phyloP scores from a whole-genome alignment of 1,140 invertebrate genomes.

The Pachyrhynchus sulphureomaculatus region DNA sequence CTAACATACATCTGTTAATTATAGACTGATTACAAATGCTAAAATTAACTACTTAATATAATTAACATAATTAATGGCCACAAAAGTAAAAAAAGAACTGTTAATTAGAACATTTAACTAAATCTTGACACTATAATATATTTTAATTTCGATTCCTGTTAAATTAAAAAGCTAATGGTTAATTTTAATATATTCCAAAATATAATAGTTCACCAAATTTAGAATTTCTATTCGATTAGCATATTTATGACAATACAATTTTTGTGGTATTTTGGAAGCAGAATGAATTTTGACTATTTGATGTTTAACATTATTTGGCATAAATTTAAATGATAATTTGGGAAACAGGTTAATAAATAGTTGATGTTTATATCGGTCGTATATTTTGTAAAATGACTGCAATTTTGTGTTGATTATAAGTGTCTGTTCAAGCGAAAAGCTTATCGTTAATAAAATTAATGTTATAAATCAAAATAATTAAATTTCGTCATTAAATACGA shows the following conservation, averaged over 20 bases:
- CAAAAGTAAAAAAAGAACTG: neutral
- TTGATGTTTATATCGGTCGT: neutral
- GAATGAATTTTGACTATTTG: conserved; percentile 25
- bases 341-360: conserved; percentile 9
- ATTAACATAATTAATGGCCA: neutral
- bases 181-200: conserved; percentile 22
- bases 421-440: too few relatives aligned
- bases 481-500: too few relatives aligned
- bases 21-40: too few relatives aligned
- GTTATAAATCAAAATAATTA: too few relatives aligned
- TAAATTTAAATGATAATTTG: conserved; percentile 25
- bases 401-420: neutral
- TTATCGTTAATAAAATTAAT: too few relatives aligned
- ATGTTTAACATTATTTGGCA: conserved; percentile 29
- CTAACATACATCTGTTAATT: too few relatives aligned
- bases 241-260: conserved; percentile 26
- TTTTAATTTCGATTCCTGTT: neutral
- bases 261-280: conserved; percentile 26
- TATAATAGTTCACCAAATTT: conserved; percentile 22
- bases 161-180: neutral
- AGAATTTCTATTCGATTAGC: conserved; percentile 29
- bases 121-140: neutral
- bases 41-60: too few relatives aligned
- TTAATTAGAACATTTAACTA: neutral
- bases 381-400: neutral